Evolutionary conservation across 2,888 invertebrate species (phyloP), one percentile per base, ranked within the genome.

Genomic region (Escarpia spicata): DNA sequence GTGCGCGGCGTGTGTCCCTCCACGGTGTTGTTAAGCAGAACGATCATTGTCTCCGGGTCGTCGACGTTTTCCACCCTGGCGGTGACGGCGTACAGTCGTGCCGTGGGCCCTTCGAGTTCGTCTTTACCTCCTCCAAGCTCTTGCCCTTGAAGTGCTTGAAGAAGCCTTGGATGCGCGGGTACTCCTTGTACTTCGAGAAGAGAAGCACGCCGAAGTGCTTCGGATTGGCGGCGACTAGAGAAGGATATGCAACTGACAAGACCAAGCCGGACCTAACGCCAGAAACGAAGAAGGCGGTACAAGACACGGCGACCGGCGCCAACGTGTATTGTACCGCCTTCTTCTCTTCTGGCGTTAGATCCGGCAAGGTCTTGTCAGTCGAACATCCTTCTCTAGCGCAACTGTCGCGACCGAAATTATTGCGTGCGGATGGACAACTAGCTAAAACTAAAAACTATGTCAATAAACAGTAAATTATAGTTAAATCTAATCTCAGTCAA

Each of bases 61-160:
- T 97, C 96, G 93, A 97, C 95, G 93, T 97, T 97, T 94, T 97
- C 97, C 45, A 97, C 96, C 45, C 97, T 96, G 44, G 96, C 97
- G 92, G 96, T 96, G 91, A 97, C 95, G 12, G 97, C 96, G 93
- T 45, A 97, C 96, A 92, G 96, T 97, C 91, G 96, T 96, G 92
- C 97, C 97, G 95, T 97, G 97, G 4, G 97, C 97, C 93, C 97
- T 96, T 97, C 92, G 97, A 96, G 95, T 97, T 97, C 15, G 94
- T 94, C 10, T 96, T 94, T 92, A 97, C 95, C 93, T 97, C 96
- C 1, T 96, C 96, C 12, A 96, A 44, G 0, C 97, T 96, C 60
- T 97, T 95, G 92, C 97, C 96, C 94, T 96, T 96, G 94, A 97
- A 97, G 0, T 97, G 95, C 26, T 95, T 94, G 95, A 97, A 97